Conservation (phyloP, 1,140 invertebrate genomes). For the Akabosia matsudoensis region DNA sequence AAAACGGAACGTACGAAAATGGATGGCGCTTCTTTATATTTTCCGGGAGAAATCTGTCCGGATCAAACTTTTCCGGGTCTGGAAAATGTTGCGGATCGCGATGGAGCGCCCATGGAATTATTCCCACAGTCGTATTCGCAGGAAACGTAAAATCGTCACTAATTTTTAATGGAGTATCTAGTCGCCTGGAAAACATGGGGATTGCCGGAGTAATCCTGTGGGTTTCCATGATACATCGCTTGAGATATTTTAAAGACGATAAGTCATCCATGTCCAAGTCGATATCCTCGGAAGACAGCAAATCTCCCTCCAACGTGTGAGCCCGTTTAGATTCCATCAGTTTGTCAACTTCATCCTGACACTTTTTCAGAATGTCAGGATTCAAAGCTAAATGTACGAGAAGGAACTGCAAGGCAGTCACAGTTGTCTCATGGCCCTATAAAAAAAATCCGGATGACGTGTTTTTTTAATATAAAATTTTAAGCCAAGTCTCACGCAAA, state of each 20-base stretch:
- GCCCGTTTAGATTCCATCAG: background rate
- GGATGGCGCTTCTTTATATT: constrained; percentile 48
- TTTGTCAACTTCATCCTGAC: background rate
- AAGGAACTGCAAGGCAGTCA: background rate
- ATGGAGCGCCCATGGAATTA: background rate
- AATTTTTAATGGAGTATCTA: background rate
- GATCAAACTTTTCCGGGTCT: constrained; percentile 57
- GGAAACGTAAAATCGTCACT: background rate
- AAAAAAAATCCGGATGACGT: no score
- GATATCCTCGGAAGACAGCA: no score
- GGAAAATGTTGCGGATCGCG: constrained; percentile 54
- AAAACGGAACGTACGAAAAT: constrained; percentile 55
- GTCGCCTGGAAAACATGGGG: background rate
- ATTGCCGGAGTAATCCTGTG: background rate
- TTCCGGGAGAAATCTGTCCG: constrained; percentile 56
- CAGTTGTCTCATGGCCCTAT: background rate
- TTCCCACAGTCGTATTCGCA: background rate
- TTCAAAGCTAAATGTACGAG: background rate
- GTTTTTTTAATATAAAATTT: background rate
- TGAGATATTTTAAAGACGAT: background rate
- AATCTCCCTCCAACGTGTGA: no score
- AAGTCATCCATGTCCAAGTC: background rate
- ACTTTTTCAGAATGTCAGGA: background rate
- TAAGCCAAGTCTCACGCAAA: background rate
- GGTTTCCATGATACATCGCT: background rate